phyloP scores from a whole-genome alignment of 2,888 invertebrate genomes.

The Sialis lutaria region DNA sequence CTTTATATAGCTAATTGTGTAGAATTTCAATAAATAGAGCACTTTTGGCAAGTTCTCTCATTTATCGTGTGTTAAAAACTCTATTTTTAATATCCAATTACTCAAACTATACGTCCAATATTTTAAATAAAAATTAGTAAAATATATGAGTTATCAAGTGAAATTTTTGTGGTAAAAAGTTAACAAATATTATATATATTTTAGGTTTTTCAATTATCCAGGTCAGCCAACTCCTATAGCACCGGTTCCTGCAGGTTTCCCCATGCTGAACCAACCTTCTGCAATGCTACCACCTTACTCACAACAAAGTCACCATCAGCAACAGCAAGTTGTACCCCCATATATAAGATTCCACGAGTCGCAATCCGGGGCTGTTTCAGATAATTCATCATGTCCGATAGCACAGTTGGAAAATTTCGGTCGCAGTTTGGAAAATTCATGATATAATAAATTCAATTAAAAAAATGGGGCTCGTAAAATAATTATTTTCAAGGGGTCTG shows the following conservation, averaged over 20 bases:
- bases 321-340: constrained; percentile 14
- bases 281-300: not conserved
- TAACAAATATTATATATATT: too few relatives aligned
- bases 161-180: too few relatives aligned
- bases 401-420: constrained; percentile 26
- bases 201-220: constrained; percentile 39
- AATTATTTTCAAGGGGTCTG: too few relatives aligned
- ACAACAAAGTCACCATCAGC: constrained; percentile 6
- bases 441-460: constrained; percentile 7
- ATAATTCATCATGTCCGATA: constrained; percentile 20
- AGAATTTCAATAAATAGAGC: too few relatives aligned
- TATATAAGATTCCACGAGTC: constrained; percentile 13
- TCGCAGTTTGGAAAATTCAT: constrained; percentile 23
- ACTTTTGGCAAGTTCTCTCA: too few relatives aligned
- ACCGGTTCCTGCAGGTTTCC: constrained; percentile 7
- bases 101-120: too few relatives aligned
- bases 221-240: constrained; percentile 23
- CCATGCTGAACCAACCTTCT: not conserved
- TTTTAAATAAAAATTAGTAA: too few relatives aligned
- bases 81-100: too few relatives aligned
- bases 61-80: too few relatives aligned
- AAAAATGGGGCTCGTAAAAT: too few relatives aligned
- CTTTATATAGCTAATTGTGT: too few relatives aligned
- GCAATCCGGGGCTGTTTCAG: constrained; percentile 14
- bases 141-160: too few relatives aligned